These are phyloP conservation scores for Lepidurus apus DNA, from an alignment of 1,140 invertebrate genomes.

Conservation along the genomic window DNA sequence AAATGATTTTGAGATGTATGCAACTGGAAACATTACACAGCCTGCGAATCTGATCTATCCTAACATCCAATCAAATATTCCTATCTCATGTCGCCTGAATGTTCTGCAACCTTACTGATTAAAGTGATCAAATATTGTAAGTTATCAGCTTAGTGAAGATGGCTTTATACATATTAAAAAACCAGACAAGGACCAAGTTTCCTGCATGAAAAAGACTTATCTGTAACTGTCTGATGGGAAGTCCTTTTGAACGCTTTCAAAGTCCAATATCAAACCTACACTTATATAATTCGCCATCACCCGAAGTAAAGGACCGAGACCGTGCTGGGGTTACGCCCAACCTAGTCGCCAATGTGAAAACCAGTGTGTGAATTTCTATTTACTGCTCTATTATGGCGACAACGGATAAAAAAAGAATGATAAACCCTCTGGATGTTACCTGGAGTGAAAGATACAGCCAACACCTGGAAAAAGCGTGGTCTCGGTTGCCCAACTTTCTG, in stretches of 20 bases:
- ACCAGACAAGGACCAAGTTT: slow-evolving; percentile 1
- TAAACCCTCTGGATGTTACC: slow-evolving; percentile 49
- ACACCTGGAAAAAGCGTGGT: slow-evolving; percentile 51
- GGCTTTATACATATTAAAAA: neutral
- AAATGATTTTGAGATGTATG: too few species aligned
- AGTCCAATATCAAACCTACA: neutral
- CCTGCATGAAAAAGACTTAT: neutral
- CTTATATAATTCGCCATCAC: neutral
- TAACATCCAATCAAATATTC: too few species aligned
- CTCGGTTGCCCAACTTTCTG: slow-evolving; percentile 49
- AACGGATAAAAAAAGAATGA: slow-evolving; percentile 17
- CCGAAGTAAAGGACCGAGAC: neutral
- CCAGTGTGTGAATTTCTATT: neutral
- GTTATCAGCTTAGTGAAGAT: neutral
- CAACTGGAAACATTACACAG: too few species aligned
- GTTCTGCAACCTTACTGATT: too few species aligned
- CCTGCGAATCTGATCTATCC: too few species aligned
- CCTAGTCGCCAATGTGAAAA: neutral
- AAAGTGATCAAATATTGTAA: neutral
- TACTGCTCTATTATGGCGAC: slow-evolving; percentile 1
- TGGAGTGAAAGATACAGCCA: slow-evolving; percentile 54
- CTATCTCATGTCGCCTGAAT: too few species aligned
- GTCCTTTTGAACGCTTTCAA: neutral
- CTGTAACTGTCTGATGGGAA: neutral
- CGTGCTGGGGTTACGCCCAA: neutral